A percentile compares a stretch with the other conserved stretches of the same genome.
phyloP scores from a whole-genome alignment of 1,140 invertebrate genomes.

The Trigoniulus corallinus region DNA sequence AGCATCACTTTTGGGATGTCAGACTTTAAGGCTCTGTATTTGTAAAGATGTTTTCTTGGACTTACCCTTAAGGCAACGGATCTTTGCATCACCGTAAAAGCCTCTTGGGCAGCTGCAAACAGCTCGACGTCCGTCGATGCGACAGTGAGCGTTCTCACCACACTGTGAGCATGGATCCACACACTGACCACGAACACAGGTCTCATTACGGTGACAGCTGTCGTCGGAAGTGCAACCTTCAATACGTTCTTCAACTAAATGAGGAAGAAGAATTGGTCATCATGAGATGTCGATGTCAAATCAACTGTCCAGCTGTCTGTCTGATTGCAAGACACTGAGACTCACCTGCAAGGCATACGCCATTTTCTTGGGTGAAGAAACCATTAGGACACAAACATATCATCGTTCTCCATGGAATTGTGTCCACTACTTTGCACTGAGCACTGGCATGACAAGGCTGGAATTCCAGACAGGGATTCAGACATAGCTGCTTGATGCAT shows the following conservation, averaged over 20 bases:
- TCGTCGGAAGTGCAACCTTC: slow-evolving; percentile 52
- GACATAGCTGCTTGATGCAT: slow-evolving; percentile 62
- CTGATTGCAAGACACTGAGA: too few species aligned
- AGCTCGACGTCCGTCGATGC: slow-evolving; percentile 29
- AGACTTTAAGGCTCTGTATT: too few species aligned
- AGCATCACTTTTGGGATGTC: too few species aligned
- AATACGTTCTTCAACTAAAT: slow-evolving; percentile 35
- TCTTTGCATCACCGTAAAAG: slow-evolving; percentile 69
- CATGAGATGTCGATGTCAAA: neutral
- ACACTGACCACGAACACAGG: slow-evolving; percentile 30
- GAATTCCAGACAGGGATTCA: slow-evolving; percentile 58
- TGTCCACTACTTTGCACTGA: slow-evolving; percentile 59
- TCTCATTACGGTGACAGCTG: slow-evolving; percentile 14
- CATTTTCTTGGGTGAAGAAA: slow-evolving; percentile 56
- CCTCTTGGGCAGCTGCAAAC: slow-evolving; percentile 62
- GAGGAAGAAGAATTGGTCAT: slow-evolving; percentile 29
- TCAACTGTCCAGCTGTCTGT: too few species aligned
- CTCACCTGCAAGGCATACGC: slow-evolving; percentile 43
- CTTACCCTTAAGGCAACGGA: slow-evolving; percentile 42
- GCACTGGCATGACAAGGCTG: slow-evolving; percentile 54
- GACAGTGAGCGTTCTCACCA: slow-evolving; percentile 57
- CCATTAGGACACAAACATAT: slow-evolving; percentile 70
- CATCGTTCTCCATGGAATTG: slow-evolving; percentile 69
- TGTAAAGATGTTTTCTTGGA: neutral
- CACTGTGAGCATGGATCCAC: slow-evolving; percentile 65